Evolutionary conservation across 2,888 invertebrate species (phyloP).

Genomic region (Plebejus anna): DNA sequence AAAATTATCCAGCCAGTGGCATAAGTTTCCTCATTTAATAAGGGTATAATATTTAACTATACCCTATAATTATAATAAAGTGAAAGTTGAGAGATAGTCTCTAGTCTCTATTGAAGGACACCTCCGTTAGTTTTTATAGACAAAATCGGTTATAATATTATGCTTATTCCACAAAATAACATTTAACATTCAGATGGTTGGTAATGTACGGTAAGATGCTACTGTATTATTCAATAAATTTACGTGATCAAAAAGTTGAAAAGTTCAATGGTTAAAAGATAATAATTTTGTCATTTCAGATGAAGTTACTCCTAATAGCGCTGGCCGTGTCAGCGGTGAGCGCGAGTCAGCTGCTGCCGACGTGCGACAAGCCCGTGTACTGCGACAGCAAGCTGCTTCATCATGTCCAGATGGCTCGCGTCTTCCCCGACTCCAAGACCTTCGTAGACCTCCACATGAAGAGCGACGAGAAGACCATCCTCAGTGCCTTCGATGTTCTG

Average conservation of each 20-base stretch:
- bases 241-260: not conserved
- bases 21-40: too few relatives aligned
- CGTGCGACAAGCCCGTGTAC: constrained; percentile 83
- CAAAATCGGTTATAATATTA: too few relatives aligned
- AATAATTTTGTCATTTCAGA: constrained; percentile 52
- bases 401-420: constrained; percentile 82
- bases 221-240: too few relatives aligned
- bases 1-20: too few relatives aligned
- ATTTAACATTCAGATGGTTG: too few relatives aligned
- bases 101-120: too few relatives aligned
- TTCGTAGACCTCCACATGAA: constrained; percentile 90
- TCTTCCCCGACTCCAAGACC: constrained; percentile 88
- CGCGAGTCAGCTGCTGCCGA: constrained; percentile 35
- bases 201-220: too few relatives aligned
- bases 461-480: constrained; percentile 76
- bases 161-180: too few relatives aligned
- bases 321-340: constrained; percentile 42
- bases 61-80: too few relatives aligned
- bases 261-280: not conserved
- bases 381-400: constrained; percentile 87
- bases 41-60: too few relatives aligned
- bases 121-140: too few relatives aligned
- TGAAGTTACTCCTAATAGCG: constrained; percentile 48
- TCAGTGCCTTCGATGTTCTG: constrained; percentile 77
- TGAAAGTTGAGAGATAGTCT: too few relatives aligned